These are phyloP conservation scores for Chiloscyllium punctatum DNA, from an alignment of 2,797 vertebrate species.

Conservation along the genomic window DNA sequence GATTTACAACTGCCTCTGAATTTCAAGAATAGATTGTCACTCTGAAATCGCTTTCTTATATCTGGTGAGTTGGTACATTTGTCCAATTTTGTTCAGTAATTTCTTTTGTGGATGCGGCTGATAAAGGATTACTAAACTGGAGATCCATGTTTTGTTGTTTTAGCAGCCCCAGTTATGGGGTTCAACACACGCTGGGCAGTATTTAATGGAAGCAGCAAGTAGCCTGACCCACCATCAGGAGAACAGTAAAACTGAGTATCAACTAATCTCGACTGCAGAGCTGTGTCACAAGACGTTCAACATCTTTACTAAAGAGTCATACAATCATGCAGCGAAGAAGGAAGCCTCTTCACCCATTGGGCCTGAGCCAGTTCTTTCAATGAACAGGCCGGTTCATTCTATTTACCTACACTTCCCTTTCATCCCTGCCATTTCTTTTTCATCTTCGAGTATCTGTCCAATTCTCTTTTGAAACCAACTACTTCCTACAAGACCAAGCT, in stretches of 20 bases:
- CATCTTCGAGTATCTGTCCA: neutral
- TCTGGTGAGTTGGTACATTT: neutral
- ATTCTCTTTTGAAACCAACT: neutral
- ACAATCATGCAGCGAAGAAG: neutral
- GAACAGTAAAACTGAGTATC: neutral
- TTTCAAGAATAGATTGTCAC: neutral
- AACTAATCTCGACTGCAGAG: neutral
- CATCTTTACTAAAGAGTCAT: neutral
- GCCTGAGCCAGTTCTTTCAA: neutral
- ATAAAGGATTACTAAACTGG: neutral
- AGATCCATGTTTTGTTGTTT: neutral
- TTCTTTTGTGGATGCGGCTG: neutral
- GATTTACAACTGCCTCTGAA: neutral
- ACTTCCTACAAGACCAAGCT: too few relatives aligned
- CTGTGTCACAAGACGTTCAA: neutral
- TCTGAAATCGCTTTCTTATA: neutral
- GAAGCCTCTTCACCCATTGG: neutral
- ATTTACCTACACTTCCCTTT: neutral
- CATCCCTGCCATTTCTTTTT: neutral
- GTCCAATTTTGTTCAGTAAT: neutral
- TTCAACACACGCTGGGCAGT: neutral
- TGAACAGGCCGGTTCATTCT: too few relatives aligned
- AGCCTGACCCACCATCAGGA: neutral
- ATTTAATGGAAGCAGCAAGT: too few relatives aligned
- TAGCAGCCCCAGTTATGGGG: neutral